Conservation (phyloP, 2,888 invertebrate genomes). For the Drosophila anomelani region DNA sequence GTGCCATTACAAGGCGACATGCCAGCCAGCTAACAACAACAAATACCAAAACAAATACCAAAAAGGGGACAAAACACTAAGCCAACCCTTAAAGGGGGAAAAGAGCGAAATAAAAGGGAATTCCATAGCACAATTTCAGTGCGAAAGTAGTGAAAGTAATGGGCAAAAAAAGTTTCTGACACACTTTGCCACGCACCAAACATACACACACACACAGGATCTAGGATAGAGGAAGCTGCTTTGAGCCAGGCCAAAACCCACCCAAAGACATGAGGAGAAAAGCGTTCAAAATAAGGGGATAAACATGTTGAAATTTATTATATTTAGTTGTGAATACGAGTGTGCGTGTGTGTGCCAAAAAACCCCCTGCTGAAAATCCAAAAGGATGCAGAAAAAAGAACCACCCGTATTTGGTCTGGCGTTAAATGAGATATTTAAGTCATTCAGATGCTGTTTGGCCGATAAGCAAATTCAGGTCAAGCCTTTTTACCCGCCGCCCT, state of each 20-base stretch:
- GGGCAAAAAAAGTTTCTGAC: conserved; percentile 75
- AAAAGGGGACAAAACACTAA: background rate
- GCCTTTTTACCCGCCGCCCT: conserved; percentile 46
- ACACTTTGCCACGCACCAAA: conserved; percentile 60
- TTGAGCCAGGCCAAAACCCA: conserved; percentile 35
- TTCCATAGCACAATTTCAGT: conserved; percentile 33
- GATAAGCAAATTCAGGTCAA: conserved; percentile 76
- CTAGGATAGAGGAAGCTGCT: conserved; percentile 49
- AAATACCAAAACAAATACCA: background rate
- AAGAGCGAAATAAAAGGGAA: conserved; percentile 23
- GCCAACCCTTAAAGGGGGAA: conserved; percentile 37
- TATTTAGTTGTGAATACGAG: conserved; percentile 48
- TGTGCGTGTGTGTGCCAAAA: conserved; percentile 29
- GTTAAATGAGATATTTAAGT: conserved; percentile 81
- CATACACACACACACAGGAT: conserved; percentile 15
- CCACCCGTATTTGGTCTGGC: conserved; percentile 67
- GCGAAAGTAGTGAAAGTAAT: conserved; percentile 76
- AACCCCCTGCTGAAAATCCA: conserved; percentile 19
- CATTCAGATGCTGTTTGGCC: conserved; percentile 68
- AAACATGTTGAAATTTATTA: conserved; percentile 76
- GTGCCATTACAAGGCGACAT: conserved; percentile 66
- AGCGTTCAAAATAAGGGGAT: conserved; percentile 60
- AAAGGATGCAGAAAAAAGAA: background rate
- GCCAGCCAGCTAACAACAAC: conserved; percentile 16
- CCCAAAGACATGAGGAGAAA: conserved; percentile 18